Evolutionary conservation across 2,113 vertebrate genomes (phyloP), one percentile per base, ranked within the genome.

Genomic region (Hippocampus guttulatus): DNA sequence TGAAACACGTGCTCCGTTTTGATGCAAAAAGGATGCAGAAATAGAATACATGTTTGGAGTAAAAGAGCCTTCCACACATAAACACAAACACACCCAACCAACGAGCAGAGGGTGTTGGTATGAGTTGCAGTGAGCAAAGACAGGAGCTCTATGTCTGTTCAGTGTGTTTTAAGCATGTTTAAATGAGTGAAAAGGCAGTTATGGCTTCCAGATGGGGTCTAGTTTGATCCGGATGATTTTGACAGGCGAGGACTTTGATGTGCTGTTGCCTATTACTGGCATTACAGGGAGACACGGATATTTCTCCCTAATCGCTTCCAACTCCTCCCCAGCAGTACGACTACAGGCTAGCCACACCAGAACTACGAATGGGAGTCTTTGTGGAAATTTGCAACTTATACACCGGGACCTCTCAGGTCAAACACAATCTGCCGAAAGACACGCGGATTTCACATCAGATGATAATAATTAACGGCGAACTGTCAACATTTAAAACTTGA

Each of bases 301-400:
- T 88, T 90, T 87, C 87, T 83, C 78, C 82, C 76, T 91, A 92
- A 92, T 91, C 89, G 88, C 88, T 90, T 91, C 89, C 89, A 91
- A 92, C 82, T 84, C 81, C 87, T 80, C 76, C 79, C 67, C 77
- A 70, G 68, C 71, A 47, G 23, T 58, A 72, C 14, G 68, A 75
- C 47, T 71, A 65, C 74, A 41, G 21, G 73, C 71, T 30, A 43
- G 75, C 77, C 81, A 74, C 69, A 80, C 71, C 73, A 66, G 5
- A 40, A 70, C 30, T 69, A 49, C 58, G 15, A 71, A 64, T 14
- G 52, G 25, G 47, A 61, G 41, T 57, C 45, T 71, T 43, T 63
- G 64, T 33, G 65, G 14, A 38, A 11, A 27, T n/a, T 43, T 60
- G 27, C 15, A 21, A 11, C 33, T 55, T 9, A 64, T 33, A 20